A percentile compares a stretch with the other conserved stretches of the same genome.
Evolutionary conservation across 2,797 vertebrate genomes (phyloP).

Genomic region (Peromyscus nudipes): DNA sequence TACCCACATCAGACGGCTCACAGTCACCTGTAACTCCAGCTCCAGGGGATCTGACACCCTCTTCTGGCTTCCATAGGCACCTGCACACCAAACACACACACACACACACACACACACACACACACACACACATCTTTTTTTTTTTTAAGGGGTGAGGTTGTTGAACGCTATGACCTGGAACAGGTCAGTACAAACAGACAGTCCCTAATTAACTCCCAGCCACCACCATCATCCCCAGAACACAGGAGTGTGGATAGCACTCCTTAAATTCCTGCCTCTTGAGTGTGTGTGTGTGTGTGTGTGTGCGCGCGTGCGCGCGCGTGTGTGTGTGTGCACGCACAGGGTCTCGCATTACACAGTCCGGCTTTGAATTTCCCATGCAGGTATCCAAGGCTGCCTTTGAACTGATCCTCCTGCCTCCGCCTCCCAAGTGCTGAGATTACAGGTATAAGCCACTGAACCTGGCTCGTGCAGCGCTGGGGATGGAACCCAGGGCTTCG

Average conservation of each 20-base stretch:
- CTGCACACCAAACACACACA: too few relatives aligned
- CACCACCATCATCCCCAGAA: background rate
- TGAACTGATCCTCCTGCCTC: background rate
- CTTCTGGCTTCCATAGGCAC: background rate
- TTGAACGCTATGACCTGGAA: background rate
- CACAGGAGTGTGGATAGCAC: background rate
- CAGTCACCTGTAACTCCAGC: background rate
- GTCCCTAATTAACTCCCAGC: background rate
- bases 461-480: background rate
- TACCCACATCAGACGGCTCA: background rate
- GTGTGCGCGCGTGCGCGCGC: background rate
- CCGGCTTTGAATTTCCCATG: background rate
- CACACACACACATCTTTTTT: too few relatives aligned
- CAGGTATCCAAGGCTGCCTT: background rate
- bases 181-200: background rate
- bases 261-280: background rate
- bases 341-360: background rate
- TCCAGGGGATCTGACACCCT: background rate
- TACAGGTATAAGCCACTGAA: background rate
- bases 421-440: background rate
- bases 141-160: background rate
- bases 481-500: background rate
- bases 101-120: background rate
- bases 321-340: background rate
- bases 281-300: background rate